Conservation (phyloP, 2,113 vertebrate species). For the Scalopus aquaticus region DNA sequence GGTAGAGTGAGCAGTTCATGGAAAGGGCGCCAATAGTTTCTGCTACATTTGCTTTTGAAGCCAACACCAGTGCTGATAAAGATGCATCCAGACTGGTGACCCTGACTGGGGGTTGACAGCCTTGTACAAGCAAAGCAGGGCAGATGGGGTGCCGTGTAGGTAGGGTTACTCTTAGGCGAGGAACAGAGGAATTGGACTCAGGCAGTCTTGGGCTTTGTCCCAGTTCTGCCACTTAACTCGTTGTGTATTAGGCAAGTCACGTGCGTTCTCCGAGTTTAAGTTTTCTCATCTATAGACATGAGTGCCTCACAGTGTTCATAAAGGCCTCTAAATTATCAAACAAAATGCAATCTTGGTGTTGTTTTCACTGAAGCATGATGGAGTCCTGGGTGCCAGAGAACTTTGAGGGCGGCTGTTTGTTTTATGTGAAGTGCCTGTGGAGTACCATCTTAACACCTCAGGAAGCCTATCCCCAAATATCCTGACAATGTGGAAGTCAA, state of each 20-base stretch:
- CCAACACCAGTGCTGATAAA: conserved; percentile 57
- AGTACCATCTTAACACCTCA: not conserved
- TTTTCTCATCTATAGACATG: not conserved
- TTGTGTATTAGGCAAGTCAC: not conserved
- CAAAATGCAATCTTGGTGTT: accelerated
- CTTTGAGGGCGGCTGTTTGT: not conserved
- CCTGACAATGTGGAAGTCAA: not conserved
- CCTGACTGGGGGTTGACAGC: not conserved
- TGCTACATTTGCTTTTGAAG: conserved; percentile 45
- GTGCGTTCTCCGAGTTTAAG: not conserved
- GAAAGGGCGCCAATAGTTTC: not conserved
- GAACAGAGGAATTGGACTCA: not conserved
- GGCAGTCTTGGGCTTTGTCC: not conserved
- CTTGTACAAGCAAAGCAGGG: not conserved
- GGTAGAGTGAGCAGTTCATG: not conserved
- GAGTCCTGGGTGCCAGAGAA: too few relatives aligned
- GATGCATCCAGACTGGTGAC: not conserved
- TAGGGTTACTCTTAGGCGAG: not conserved
- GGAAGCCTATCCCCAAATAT: not conserved
- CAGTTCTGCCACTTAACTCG: not conserved
- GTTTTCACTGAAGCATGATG: not conserved
- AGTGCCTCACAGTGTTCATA: not conserved
- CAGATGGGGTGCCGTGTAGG: not conserved
- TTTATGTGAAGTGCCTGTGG: not conserved
- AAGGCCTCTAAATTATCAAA: not conserved